Base-by-base conservation (phyloP, 2,888 invertebrate species). In the Morpho achilles region DNA sequence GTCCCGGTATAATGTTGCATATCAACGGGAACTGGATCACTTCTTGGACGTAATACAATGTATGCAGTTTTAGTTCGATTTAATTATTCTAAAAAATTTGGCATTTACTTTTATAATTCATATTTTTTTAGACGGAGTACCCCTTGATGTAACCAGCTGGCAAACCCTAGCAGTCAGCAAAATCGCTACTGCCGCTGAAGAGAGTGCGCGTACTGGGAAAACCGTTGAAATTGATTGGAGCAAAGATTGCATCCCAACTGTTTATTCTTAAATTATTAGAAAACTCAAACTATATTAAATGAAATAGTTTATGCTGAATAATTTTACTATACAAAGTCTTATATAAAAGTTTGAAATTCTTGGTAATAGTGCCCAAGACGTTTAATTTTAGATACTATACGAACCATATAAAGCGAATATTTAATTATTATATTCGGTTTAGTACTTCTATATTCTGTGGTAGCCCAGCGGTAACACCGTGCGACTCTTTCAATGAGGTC, bases 21-120 rank as follows among this genome's bases (percentile, higher is more conserved):
- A 94, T 73, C 71, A 75, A 48, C 65, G 69, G 0, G 93, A 93
- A 70, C 76, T 93, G 67, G 91, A 93, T n/a, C 93, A 93, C 70
- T 94, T 94, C 72, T 69, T 94, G 52, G 91, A 93, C 63, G 82
- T 93, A 9, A 78, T 92, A 1, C 85, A 91, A 65, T 88, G 93
- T 84, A 75, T 77, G 78, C 68, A 39, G 42, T n/a, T 22, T 32
- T 8, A 47, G 56, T 45, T n/a, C 39, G 16, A 44, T 55, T 43
- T 1, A 45, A 1, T n/a, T 45, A n/a, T 10, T 45, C 45, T 3
- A 45, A 45, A 45, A 45, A 7, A 2, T 10, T 7, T 45, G 8
- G 16, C 1, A 16, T 16, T 16, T 9, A 7, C 43, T 9, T 4
- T 32, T 32, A 32, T 3, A 32, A 32, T 32, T 32, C 32, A 32